phyloP scores from a whole-genome alignment of 2,797 vertebrate species.

The Microtus obscurus region DNA sequence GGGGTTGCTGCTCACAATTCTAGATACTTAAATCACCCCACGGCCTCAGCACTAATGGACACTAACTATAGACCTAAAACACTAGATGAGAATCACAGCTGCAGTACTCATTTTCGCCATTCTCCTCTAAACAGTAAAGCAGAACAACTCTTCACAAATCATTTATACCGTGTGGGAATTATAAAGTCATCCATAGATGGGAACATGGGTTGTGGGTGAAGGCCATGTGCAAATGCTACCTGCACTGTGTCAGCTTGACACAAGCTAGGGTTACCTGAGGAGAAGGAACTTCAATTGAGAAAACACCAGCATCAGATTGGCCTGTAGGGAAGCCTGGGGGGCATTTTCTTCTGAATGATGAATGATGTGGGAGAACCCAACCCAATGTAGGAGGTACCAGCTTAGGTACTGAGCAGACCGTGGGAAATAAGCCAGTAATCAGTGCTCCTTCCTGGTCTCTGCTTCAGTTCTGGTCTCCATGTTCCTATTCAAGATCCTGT shows the following conservation, averaged over 20 bases:
- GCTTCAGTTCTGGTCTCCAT: too few species aligned
- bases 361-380: neutral
- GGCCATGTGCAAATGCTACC: neutral
- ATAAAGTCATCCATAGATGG: neutral
- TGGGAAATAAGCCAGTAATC: neutral
- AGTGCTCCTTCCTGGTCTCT: neutral
- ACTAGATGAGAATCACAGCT: neutral
- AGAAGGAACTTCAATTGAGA: neutral
- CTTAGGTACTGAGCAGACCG: neutral
- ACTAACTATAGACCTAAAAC: neutral
- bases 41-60: neutral
- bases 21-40: neutral
- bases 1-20: neutral
- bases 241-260: neutral
- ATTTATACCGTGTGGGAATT: neutral
- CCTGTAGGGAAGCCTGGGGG: neutral
- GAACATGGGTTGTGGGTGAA: neutral
- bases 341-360: neutral
- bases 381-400: neutral
- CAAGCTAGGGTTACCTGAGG: neutral
- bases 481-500: neutral
- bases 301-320: neutral
- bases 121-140: neutral
- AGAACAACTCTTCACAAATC: neutral
- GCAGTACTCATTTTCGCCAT: too few species aligned